Conservation (phyloP, 2,888 invertebrate species). For the Ramazzottius varieornatus region DNA sequence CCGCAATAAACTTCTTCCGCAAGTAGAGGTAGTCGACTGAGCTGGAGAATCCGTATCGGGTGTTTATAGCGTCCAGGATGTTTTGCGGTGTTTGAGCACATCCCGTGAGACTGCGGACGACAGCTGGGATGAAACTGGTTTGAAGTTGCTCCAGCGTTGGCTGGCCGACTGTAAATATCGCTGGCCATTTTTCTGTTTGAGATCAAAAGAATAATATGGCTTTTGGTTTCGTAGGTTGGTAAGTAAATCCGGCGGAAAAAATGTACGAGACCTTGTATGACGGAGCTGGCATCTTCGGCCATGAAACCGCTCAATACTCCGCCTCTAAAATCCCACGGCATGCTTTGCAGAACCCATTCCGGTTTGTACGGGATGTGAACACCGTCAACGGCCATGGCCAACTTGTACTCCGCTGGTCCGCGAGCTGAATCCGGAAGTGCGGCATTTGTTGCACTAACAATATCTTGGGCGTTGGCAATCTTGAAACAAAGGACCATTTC, state of each 20-base stretch:
- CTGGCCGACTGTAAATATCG: neutral
- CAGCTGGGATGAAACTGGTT: neutral
- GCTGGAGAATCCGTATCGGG: neutral
- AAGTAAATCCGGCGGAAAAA: no score
- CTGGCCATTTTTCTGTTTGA: neutral
- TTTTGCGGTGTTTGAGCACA: neutral
- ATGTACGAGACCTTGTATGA: neutral
- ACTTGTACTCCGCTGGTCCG: neutral
- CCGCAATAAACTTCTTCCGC: neutral
- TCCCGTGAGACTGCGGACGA: neutral
- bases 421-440: neutral
- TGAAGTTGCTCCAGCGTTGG: neutral
- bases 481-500: neutral
- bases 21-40: neutral
- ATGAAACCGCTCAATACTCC: neutral
- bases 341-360: neutral
- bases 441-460: neutral
- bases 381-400: neutral
- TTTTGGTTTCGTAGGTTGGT: no score
- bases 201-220: no score
- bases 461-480: neutral
- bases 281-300: neutral
- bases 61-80: neutral
- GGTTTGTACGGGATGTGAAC: neutral
- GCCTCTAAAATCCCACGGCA: neutral